A percentile compares a stretch with the other conserved stretches of the same genome.
phyloP scores from a whole-genome alignment of 1,140 invertebrate species.

The Pseudachorutes palmiensis region DNA sequence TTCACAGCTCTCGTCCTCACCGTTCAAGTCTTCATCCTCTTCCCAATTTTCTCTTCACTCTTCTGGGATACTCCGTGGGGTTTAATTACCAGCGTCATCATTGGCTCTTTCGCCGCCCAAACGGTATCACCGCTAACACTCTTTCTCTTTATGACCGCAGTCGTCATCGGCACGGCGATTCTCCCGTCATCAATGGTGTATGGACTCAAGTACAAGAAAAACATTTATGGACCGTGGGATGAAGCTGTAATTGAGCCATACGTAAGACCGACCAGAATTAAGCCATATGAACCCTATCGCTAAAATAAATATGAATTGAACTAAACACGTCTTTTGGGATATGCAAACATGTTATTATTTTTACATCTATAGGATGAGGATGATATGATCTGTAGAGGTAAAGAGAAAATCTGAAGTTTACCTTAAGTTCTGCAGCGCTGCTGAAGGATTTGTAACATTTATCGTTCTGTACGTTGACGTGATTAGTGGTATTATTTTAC shows the following conservation, averaged over 20 bases:
- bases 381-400: too few species aligned
- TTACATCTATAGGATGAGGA: too few species aligned
- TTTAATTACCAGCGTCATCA: conserved; percentile 40
- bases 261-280: background rate
- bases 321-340: too few species aligned
- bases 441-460: too few species aligned
- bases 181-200: conserved; percentile 19
- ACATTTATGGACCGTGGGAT: conserved; percentile 36
- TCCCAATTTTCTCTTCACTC: conserved; percentile 66
- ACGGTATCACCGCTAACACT: conserved; percentile 20
- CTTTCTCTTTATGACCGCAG: conserved; percentile 13
- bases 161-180: conserved; percentile 8
- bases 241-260: conserved; percentile 22
- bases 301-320: background rate
- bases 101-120: conserved; percentile 35
- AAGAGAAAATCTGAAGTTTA: too few species aligned
- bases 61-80: conserved; percentile 43
- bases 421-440: too few species aligned
- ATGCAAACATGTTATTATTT: too few species aligned
- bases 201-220: conserved; percentile 18
- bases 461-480: too few species aligned
- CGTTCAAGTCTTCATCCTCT: conserved; percentile 77
- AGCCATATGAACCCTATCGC: background rate
- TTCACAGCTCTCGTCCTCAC: conserved; percentile 80
- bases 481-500: too few species aligned